Base-by-base conservation (phyloP, 2,797 vertebrate species). In the Sciurus vulgaris region DNA sequence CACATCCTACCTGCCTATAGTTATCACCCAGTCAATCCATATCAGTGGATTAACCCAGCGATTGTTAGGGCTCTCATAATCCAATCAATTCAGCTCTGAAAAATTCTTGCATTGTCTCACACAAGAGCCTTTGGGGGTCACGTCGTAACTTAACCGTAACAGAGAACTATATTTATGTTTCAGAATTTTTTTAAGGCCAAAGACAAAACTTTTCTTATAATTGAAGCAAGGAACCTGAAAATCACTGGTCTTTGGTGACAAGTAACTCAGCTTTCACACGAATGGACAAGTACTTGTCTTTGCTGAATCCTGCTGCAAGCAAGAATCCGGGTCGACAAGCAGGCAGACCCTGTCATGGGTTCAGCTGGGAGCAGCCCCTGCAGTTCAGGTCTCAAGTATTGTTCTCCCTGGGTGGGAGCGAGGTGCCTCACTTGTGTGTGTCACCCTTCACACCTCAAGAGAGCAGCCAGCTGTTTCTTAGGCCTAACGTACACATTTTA, bases 311-410 rank as follows among this genome's bases (percentile, higher is more conserved):
- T 17, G 20, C 15, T 24, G 35, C 22, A 72, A 91, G 63, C 49
- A 91, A 69, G 15, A 49, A 69, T 74, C 69, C 44, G 56, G 24
- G 86, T 30, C 0, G 2, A 67, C 38, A 51, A 61, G 59, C 20
- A 26, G 69, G 65, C n/a, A 22, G 3, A 22, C 28, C 51, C 83
- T 15, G 35, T 38, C 73, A 17, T 54, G 0, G 22, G 72, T 77
- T 30, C 33, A 67, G 72, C 61, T 69, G 41, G 61, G 67, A n/a
- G 54, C 61, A 54, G 70, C 7, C 26, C 67, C 44, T 89, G 82
- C 56, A 59, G 61, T 44, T 91, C 97, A 97, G 85, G 95, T 91
- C 92, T 97, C 86, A 69, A 44, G 47, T 92, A 69, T 72, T 35
- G 41, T 59, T 74, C 92, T 96, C 90, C 67, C 59, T 96, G 69